Conservation (phyloP, 1,140 invertebrate species). For the Holcopasites calliopsidis region DNA sequence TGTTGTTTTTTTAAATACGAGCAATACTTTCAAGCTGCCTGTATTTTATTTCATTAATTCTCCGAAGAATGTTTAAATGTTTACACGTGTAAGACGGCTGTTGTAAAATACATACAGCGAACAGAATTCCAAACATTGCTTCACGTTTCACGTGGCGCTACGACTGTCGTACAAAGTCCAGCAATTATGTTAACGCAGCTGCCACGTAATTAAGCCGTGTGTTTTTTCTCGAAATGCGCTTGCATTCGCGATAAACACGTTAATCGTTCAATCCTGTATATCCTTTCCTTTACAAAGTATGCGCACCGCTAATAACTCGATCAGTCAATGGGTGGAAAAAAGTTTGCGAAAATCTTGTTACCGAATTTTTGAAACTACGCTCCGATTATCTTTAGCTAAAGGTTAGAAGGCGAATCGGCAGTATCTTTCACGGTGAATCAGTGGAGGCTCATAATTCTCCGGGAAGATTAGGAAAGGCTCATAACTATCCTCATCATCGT, state of each 20-base stretch:
- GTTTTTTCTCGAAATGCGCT: background rate
- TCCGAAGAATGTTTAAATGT: no score
- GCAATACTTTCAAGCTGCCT: no score
- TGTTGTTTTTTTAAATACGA: no score
- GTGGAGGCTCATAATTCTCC: conserved; percentile 24
- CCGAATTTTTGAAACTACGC: no score
- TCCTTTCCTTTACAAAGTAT: background rate
- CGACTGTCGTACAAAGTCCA: background rate
- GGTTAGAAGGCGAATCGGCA: conserved; percentile 6
- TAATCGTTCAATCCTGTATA: background rate
- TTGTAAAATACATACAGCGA: background rate
- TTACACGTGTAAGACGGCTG: background rate
- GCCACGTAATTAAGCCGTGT: conserved; percentile 7
- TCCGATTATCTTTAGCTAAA: conserved; percentile 25
- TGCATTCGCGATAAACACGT: no score
- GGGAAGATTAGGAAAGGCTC: conserved; percentile 46
- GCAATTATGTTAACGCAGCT: conserved; percentile 32
- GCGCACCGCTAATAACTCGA: background rate
- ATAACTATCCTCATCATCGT: conserved; percentile 41
- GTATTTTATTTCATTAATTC: no score
- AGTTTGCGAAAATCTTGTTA: no score
- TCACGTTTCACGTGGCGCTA: conserved; percentile 14
- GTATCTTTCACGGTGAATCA: conserved; percentile 20
- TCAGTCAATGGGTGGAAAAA: no score
- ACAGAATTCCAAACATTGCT: conserved; percentile 11